A percentile compares a stretch with the other conserved stretches of the same genome.
phyloP scores from a whole-genome alignment of 1,140 invertebrate species.

The Drosophila pseudoananassae region DNA sequence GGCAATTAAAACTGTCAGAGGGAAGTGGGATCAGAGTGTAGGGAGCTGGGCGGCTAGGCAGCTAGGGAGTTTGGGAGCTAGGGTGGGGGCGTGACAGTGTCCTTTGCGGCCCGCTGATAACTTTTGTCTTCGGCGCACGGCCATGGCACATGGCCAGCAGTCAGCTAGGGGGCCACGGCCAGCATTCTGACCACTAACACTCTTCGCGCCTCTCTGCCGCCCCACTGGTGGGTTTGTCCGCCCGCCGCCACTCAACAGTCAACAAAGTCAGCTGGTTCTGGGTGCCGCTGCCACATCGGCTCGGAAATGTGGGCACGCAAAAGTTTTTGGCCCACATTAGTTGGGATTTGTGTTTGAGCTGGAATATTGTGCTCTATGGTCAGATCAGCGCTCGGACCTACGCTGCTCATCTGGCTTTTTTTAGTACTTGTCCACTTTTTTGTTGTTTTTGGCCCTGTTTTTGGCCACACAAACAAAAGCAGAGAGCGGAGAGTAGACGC shows the following conservation, averaged over 20 bases:
- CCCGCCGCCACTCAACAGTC: constrained; percentile 60
- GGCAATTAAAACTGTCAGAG: constrained; percentile 80
- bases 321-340: constrained; percentile 80
- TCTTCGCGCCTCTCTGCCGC: constrained; percentile 25
- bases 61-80: neutral
- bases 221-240: constrained; percentile 19
- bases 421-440: constrained; percentile 7
- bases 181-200: constrained; percentile 70
- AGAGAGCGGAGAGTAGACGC: too few relatives aligned
- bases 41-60: neutral
- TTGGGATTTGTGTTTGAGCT: constrained; percentile 80
- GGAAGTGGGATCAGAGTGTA: constrained; percentile 33
- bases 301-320: constrained; percentile 59
- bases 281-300: constrained; percentile 18
- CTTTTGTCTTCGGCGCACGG: constrained; percentile 56
- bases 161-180: constrained; percentile 62
- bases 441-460: constrained; percentile 8
- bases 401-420: constrained; percentile 29
- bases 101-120: constrained; percentile 62
- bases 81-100: constrained; percentile 12
- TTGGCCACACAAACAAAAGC: constrained; percentile 57
- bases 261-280: constrained; percentile 73
- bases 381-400: constrained; percentile 63
- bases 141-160: constrained; percentile 59
- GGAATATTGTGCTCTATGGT: constrained; percentile 71